Evolutionary conservation across 2,113 vertebrate genomes (phyloP).

Genomic region (Zeus faber): DNA sequence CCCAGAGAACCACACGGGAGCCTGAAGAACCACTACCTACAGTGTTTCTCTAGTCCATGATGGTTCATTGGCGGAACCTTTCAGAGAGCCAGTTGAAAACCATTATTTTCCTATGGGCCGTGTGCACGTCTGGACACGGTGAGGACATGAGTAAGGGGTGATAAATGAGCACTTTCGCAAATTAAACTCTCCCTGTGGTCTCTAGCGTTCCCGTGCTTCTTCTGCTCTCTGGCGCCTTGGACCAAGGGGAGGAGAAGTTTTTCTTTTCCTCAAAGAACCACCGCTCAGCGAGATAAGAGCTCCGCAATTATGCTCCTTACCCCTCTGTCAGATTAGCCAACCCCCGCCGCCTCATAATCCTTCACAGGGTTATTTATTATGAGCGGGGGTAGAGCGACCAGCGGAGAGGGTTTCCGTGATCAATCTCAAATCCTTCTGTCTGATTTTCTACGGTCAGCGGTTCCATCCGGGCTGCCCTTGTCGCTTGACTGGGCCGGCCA

Average conservation of each 20-base stretch:
- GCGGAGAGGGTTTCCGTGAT: constrained; percentile 62
- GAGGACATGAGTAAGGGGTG: constrained; percentile 21
- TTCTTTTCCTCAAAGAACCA: no score
- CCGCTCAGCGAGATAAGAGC: constrained; percentile 39
- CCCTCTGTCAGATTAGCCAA: constrained; percentile 52
- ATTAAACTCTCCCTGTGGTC: constrained; percentile 32
- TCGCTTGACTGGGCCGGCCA: constrained; percentile 66
- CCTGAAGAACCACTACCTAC: no score
- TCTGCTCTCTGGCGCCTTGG: no score
- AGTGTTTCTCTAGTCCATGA: no score
- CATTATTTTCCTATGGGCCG: no score
- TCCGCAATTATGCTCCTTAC: constrained; percentile 49
- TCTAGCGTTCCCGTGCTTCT: background rate
- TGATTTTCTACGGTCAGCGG: constrained; percentile 72
- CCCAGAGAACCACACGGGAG: no score
- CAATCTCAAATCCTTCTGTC: constrained; percentile 72
- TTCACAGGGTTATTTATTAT: constrained; percentile 54
- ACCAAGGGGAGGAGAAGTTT: no score
- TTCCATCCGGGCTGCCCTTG: constrained; percentile 70
- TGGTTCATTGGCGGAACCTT: no score
- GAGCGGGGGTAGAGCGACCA: constrained; percentile 32
- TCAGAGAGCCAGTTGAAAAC: no score
- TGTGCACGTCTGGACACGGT: constrained; percentile 24
- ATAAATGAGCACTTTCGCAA: constrained; percentile 31
- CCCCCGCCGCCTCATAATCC: constrained; percentile 46